These are phyloP conservation scores for Xiphophorus hellerii DNA, from an alignment of 2,113 vertebrate genomes.

Conservation along the genomic window DNA sequence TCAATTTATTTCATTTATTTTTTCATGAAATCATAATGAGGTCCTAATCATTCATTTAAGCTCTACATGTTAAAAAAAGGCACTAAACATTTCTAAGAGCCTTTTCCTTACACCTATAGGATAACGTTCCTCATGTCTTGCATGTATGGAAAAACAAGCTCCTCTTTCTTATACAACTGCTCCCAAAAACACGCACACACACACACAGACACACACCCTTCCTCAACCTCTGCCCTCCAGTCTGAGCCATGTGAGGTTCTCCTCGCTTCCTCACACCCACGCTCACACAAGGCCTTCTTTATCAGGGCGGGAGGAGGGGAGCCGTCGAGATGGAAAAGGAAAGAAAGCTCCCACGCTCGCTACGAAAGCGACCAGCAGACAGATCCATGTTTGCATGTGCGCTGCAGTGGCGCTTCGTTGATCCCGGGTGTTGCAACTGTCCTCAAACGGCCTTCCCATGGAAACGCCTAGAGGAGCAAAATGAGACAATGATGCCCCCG, in stretches of 20 bases:
- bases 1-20: background rate
- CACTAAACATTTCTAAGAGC: background rate
- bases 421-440: conserved; percentile 33
- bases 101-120: background rate
- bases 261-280: conserved; percentile 69
- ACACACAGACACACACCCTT: conserved; percentile 40
- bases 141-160: conserved; percentile 17
- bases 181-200: conserved; percentile 27
- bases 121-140: conserved; percentile 6
- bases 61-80: background rate
- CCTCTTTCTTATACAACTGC: conserved; percentile 11
- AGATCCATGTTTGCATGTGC: conserved; percentile 17
- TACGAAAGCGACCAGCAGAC: conserved; percentile 19
- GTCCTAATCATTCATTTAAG: background rate
- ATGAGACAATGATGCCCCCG: conserved; percentile 18
- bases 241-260: conserved; percentile 56
- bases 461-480: conserved; percentile 1
- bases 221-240: conserved; percentile 60
- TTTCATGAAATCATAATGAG: background rate
- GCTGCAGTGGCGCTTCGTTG: background rate
- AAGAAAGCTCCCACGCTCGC: conserved; percentile 67
- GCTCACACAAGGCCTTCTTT: conserved; percentile 70
- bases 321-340: conserved; percentile 31
- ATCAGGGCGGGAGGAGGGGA: conserved; percentile 62
- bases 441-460: conserved; percentile 37